phyloP scores from a whole-genome alignment of 2,888 invertebrate species.

The Aelia acuminata region DNA sequence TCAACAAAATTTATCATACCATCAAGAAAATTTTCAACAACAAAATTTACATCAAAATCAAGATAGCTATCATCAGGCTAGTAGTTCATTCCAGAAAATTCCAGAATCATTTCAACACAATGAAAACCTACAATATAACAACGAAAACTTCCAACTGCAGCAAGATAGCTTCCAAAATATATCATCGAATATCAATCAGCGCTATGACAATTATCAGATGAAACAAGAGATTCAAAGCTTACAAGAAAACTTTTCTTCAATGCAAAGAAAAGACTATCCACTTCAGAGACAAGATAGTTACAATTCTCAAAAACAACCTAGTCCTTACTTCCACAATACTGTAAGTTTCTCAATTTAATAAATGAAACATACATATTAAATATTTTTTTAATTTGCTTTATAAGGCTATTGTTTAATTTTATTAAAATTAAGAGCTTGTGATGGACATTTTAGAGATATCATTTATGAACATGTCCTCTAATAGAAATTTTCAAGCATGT shows the following conservation, averaged over 20 bases:
- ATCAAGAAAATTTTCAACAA: constrained; percentile 37
- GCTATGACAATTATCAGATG: constrained; percentile 60
- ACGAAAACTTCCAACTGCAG: constrained; percentile 60
- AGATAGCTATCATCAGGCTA: constrained; percentile 52
- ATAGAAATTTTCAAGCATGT: neutral
- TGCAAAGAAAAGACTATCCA: constrained; percentile 61
- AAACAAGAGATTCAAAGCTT: constrained; percentile 60
- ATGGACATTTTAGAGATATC: too few relatives aligned
- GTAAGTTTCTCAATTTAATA: constrained; percentile 58
- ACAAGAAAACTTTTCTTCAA: constrained; percentile 56
- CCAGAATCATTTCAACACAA: constrained; percentile 42
- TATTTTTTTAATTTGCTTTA: neutral
- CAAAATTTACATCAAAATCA: constrained; percentile 53
- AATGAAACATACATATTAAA: neutral
- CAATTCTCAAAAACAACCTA: constrained; percentile 60
- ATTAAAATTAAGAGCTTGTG: too few relatives aligned
- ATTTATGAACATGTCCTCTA: neutral
- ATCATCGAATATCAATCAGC: constrained; percentile 51
- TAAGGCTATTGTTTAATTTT: neutral
- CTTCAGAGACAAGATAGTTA: constrained; percentile 64
- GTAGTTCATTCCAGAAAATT: constrained; percentile 47
- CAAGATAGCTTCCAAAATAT: constrained; percentile 49
- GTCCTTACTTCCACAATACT: constrained; percentile 62
- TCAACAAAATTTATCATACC: constrained; percentile 43
- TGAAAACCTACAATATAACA: constrained; percentile 60